Percentiles rank a stretch among this genome's conserved stretches.
phyloP scores from a whole-genome alignment of 2,888 invertebrate species.

The Coremacera marginata region DNA sequence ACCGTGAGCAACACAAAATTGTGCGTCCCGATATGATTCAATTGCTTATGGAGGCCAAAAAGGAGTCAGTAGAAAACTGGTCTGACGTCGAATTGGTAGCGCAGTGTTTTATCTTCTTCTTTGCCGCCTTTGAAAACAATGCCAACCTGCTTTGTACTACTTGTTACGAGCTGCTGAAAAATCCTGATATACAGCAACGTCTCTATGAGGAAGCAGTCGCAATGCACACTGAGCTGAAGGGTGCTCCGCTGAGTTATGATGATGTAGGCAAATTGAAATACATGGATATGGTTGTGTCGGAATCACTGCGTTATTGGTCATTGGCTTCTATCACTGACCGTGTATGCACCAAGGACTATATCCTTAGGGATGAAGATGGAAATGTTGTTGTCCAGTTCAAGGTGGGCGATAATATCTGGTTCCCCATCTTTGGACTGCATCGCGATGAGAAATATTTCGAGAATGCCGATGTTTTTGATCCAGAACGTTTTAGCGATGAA shows the following conservation, averaged over 20 bases:
- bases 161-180: conserved; percentile 71
- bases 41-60: conserved; percentile 71
- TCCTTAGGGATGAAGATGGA: conserved; percentile 62
- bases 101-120: conserved; percentile 71
- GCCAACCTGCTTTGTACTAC: conserved; percentile 67
- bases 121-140: conserved; percentile 71
- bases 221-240: conserved; percentile 60
- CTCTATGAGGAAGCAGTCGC: conserved; percentile 71
- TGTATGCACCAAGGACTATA: conserved; percentile 69
- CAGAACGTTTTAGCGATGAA: conserved; percentile 72
- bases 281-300: conserved; percentile 74
- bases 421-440: conserved; percentile 67
- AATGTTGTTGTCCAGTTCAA: conserved; percentile 71
- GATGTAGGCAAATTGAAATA: conserved; percentile 72
- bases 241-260: conserved; percentile 70
- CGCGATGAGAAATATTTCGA: conserved; percentile 71
- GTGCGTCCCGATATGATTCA: conserved; percentile 72
- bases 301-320: conserved; percentile 69
- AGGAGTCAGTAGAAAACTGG: conserved; percentile 46
- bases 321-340: conserved; percentile 68
- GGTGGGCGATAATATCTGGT: conserved; percentile 65
- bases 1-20: conserved; percentile 66
- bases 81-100: conserved; percentile 65
- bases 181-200: conserved; percentile 72
- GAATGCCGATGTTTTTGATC: conserved; percentile 72